These are phyloP conservation scores for Apamea epomidion DNA, from an alignment of 2,888 invertebrate genomes.

Conservation along the genomic window DNA sequence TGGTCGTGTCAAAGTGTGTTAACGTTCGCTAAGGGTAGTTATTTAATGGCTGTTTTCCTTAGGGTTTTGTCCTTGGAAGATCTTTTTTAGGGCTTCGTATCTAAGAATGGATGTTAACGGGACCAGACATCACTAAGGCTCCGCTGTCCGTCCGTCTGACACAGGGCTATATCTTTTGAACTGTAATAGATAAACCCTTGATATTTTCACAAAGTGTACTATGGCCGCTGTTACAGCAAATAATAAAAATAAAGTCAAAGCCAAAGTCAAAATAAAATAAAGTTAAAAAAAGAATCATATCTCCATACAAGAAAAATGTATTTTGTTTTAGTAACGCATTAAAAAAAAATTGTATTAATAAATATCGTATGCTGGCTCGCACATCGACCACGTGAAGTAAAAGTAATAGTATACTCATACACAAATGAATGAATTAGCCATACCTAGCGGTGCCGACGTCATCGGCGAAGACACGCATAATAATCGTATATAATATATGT, in stretches of 20 bases:
- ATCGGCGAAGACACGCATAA: no score
- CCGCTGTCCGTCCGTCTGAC: neutral
- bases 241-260: no score
- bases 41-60: conserved; percentile 22
- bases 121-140: neutral
- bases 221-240: no score
- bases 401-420: no score
- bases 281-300: no score
- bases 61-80: conserved; percentile 8
- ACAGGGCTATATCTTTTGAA: neutral
- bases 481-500: no score
- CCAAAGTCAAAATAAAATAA: no score
- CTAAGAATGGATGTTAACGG: neutral
- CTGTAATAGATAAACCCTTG: neutral
- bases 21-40: conserved; percentile 16
- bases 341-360: neutral
- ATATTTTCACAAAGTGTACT: no score
- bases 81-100: neutral
- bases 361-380: no score
- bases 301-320: neutral
- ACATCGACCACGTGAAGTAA: no score
- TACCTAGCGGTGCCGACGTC: no score
- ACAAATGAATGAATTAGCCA: no score
- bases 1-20: conserved; percentile 38
- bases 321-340: neutral